Evolutionary conservation across 2,113 vertebrate species (phyloP), one percentile per base, ranked within the genome.

Genomic region (Cervus canadensis): DNA sequence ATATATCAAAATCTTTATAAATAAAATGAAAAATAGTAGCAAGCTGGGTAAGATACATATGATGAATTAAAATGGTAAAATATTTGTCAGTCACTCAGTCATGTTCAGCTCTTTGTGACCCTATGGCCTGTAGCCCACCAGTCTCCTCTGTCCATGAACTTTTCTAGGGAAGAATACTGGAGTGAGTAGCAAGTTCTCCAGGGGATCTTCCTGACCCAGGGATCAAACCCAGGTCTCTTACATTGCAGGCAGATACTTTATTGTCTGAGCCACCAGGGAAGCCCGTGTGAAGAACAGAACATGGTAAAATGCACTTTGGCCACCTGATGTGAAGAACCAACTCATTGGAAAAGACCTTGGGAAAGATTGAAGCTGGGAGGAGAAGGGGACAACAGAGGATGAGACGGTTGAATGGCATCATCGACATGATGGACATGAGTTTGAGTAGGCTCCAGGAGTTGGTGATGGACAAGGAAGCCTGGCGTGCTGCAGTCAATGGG

Each of bases 381-480:
- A 71, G n/a, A 40, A 71, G n/a, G 67, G 36, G 19, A 74, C 0
- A 0, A 40, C 67, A 74, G 10, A 74, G 67, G 67, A 13, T 74
- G 67, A 40, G 10, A 74, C 7, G 2, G 19, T 40, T 74, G 2
- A 40, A 74, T 40, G 67, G 19, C 67, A 40, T 74, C 67, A 40
- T 36, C 0, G 0, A 74, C 36, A 23, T 0, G 0, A 40, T 74
- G 67, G 10, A 40, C 21, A 12, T 74, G n/a, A 40, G 36, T 74
- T 25, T 74, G 36, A 74, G 36, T 25, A 74, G 19, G 36, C 36
- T 74, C 36, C 67, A 40, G 36, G 36, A 74, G 36, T 13, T 74
- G 67, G 67, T 74, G 36, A 74, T 40, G 36, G 10, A 74, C 19
- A 40, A 5, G 36, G 67, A 74, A 25, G 19, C 10, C 36, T 74